A percentile compares a stretch with the other conserved stretches of the same genome.
phyloP scores from a whole-genome alignment of 2,888 invertebrate genomes.

The Lysandra coridon region DNA sequence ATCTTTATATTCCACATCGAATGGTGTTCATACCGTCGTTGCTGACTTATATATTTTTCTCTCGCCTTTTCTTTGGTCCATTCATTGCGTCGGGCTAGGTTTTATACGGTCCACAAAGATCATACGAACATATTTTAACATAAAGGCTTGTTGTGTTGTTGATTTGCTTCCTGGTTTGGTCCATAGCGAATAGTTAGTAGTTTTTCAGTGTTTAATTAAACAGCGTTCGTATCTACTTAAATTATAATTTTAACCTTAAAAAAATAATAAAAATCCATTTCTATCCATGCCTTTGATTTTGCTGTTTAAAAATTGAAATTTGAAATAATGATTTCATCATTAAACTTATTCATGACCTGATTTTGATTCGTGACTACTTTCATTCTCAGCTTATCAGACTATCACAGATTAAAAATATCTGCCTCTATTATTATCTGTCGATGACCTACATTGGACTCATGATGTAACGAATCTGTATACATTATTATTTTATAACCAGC shows the following conservation, averaged over 20 bases:
- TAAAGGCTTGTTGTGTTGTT: neutral
- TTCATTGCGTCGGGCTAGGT: neutral
- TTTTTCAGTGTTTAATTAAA: neutral
- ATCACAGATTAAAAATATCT: neutral
- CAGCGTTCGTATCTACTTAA: neutral
- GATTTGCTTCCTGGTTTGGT: neutral
- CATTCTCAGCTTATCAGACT: neutral
- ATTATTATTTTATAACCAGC: neutral
- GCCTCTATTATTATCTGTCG: neutral
- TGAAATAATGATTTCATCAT: neutral
- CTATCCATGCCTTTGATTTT: neutral
- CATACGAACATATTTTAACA: neutral
- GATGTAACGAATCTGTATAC: neutral
- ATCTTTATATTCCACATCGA: conserved; percentile 3
- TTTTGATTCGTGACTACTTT: conserved; percentile 11
- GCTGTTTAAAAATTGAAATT: neutral
- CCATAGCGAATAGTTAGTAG: no score
- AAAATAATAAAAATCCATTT: neutral
- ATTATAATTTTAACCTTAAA: neutral
- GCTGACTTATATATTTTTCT: conserved; percentile 1
- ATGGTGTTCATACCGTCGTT: neutral
- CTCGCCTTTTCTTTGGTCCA: conserved; percentile 3
- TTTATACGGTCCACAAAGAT: neutral
- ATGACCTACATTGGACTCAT: neutral
- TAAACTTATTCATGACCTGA: conserved; percentile 6